These are phyloP conservation scores for Sylvia atricapilla DNA, from an alignment of 2,113 vertebrate genomes.

Conservation along the genomic window DNA sequence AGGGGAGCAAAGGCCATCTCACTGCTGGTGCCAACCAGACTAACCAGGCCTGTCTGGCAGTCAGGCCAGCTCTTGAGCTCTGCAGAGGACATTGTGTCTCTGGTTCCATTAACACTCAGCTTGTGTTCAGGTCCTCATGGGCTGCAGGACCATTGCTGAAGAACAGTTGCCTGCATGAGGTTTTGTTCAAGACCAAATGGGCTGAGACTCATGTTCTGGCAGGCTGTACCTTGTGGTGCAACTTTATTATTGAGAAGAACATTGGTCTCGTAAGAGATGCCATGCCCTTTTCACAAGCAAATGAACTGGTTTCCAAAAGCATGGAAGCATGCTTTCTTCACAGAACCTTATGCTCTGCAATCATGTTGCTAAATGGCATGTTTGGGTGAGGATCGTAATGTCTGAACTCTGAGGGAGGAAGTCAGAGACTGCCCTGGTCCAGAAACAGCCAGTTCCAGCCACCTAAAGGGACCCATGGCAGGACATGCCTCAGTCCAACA, in stretches of 20 bases:
- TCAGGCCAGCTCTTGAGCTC: background rate
- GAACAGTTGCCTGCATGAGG: background rate
- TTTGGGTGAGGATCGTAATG: background rate
- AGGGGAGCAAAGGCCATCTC: background rate
- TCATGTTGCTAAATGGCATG: background rate
- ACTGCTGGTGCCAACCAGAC: background rate
- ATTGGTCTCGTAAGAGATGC: background rate
- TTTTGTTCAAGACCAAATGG: background rate
- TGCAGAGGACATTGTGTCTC: background rate
- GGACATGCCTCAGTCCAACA: background rate
- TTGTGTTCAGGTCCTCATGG: background rate
- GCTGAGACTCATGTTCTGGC: accelerated
- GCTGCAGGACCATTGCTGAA: background rate
- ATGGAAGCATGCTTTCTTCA: background rate
- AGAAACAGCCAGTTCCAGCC: background rate
- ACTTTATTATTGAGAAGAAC: background rate
- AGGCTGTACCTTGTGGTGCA: background rate
- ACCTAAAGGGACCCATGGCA: accelerated
- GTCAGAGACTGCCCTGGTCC: background rate
- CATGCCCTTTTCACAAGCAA: background rate
- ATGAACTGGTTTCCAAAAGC: background rate
- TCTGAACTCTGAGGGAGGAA: no score
- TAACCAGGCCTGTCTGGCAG: background rate
- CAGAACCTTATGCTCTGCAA: background rate
- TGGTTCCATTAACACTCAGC: background rate